Base-by-base conservation (phyloP, 2,888 invertebrate species). In the Parelbella ahira region DNA sequence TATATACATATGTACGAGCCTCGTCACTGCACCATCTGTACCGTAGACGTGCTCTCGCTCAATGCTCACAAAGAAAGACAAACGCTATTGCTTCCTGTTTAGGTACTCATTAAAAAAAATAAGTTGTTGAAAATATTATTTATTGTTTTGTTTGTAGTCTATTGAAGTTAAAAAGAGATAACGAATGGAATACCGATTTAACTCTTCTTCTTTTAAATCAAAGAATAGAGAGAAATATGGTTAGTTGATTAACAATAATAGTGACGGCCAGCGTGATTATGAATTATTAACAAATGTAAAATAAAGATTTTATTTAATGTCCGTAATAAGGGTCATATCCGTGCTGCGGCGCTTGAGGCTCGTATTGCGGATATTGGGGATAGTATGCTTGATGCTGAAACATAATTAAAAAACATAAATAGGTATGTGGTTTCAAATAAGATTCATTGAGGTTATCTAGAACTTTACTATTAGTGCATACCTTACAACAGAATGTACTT, bases 311-410 rank as follows among this genome's bases (percentile, higher is more conserved):
- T 15, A 19, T 13, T 68, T 55, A 80, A 37, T 73, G 66, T 28
- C 76, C 82, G 37, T 83, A 72, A 51, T 86, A 83, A 25, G 80
- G 82, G 48, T 84, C 81, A 57, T 84, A 73, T 11, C 42, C 58
- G 32, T 68, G 58, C 28, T 67, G 64, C 1, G 48, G 53, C 9
- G 51, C 44, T 34, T 13, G 44, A 33, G 34, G 51, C 24, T 56
- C 51, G 21, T 67, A 58, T 30, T 55, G 56, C 9, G 56, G 57
- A 36, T 23, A 10, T 6, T 30, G 38, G 4, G 38, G 38, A 23
- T 39, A 24, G n/a, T 39, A 32, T 6, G 38, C 30, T 4, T 30
- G 56, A 43, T 50, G 48, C 54, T 56, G 53, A 12, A 53, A 57
- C 44, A 48, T 4, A 20, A 20, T n/a, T n/a, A 25, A 11, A 25